Evolutionary conservation across 2,888 invertebrate genomes (phyloP).

Genomic region (Thecocarcelia acutangulata): DNA sequence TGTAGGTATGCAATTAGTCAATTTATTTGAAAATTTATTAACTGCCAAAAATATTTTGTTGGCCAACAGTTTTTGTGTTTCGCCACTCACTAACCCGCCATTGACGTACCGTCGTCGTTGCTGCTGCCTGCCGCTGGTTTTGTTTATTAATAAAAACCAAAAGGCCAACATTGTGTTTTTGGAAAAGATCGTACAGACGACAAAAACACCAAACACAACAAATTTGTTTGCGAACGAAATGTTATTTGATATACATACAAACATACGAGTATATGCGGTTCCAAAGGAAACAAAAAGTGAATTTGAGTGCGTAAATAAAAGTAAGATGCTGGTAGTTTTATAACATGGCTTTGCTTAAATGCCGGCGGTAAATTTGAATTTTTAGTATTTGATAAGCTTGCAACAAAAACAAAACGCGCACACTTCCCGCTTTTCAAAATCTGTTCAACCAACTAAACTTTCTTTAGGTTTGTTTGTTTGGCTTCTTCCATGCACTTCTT

Average conservation of each 20-base stretch:
- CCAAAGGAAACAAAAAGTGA: constrained; percentile 13
- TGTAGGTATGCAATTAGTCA: constrained; percentile 79
- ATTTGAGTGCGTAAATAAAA: constrained; percentile 29
- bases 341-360: constrained; percentile 62
- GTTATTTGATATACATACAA: no score
- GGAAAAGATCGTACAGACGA: not conserved
- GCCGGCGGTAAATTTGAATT: constrained; percentile 76
- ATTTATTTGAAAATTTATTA: constrained; percentile 79
- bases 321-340: not conserved
- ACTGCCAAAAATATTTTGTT: constrained; percentile 74
- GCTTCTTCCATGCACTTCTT: no score
- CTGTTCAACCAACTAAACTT: no score
- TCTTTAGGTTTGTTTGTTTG: no score
- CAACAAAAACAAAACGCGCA: no score
- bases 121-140: constrained; percentile 5
- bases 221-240: constrained; percentile 32
- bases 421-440: no score
- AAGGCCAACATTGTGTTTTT: constrained; percentile 30
- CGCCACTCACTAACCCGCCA: constrained; percentile 30
- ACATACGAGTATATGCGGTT: constrained; percentile 9
- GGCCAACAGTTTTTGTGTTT: constrained; percentile 60
- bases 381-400: not conserved
- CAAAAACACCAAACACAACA: constrained; percentile 3
- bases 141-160: constrained; percentile 35
- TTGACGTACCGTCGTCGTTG: not conserved